Conservation (phyloP, 2,797 vertebrate species). For the Hypotaenidia okinawae region DNA sequence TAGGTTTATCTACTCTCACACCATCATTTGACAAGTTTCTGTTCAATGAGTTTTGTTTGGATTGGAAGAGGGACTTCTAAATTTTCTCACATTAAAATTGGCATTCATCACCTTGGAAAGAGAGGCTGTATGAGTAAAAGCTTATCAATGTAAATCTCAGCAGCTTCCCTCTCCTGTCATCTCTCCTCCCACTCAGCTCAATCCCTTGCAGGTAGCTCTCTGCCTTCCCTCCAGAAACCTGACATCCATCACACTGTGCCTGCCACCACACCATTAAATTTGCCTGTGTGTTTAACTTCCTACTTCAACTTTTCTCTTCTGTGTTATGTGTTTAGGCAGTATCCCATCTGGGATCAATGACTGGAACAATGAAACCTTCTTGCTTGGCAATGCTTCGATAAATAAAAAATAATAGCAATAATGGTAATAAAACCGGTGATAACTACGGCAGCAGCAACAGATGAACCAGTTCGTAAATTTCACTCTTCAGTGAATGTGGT, state of each 20-base stretch:
- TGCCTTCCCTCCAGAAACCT: not conserved
- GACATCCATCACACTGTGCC: rapidly evolving
- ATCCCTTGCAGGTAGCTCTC: not conserved
- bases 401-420: not conserved
- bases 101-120: not conserved
- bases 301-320: not conserved
- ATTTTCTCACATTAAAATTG: not conserved
- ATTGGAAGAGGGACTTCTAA: not conserved
- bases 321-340: not conserved
- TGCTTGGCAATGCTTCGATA: not conserved
- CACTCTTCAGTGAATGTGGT: not conserved
- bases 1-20: not conserved
- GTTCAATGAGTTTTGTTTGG: not conserved
- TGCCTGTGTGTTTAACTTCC: not conserved
- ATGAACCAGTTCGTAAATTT: not conserved
- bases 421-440: not conserved
- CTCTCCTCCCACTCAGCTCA: not conserved
- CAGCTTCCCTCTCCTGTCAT: not conserved
- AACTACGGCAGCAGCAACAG: not conserved
- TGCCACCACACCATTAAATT: not conserved
- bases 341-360: not conserved
- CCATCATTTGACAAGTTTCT: not conserved
- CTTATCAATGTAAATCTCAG: not conserved
- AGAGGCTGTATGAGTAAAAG: not conserved
- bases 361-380: not conserved